Percentiles rank a stretch among this genome's conserved stretches.
Conservation (phyloP, 2,113 vertebrate genomes). For the Cynocephalus volans region DNA sequence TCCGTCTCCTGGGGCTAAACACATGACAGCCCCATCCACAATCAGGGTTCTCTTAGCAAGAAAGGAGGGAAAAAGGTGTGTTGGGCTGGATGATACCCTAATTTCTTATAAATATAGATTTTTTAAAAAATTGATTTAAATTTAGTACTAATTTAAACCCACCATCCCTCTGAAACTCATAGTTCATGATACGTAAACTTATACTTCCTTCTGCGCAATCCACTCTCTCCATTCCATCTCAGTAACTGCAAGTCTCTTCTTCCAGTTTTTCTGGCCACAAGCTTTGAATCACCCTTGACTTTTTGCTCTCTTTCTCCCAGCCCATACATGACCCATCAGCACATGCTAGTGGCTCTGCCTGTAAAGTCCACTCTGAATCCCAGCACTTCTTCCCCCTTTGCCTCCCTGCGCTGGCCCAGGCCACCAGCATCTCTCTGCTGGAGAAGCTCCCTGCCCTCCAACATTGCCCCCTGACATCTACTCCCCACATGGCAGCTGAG, state of each 20-base stretch:
- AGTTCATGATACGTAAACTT: not conserved
- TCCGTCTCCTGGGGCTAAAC: fast-evolving
- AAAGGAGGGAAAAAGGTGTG: not conserved
- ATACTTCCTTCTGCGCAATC: not conserved
- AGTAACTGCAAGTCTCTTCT: not conserved
- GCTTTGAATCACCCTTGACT: not conserved
- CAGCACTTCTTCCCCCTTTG: fast-evolving
- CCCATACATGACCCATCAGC: not conserved
- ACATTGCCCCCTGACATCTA: not conserved
- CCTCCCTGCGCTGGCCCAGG: fast-evolving
- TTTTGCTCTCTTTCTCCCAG: not conserved
- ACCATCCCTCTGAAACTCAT: not conserved
- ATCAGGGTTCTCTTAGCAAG: not conserved
- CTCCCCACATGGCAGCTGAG: not conserved
- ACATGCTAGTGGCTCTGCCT: not conserved
- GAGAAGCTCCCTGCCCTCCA: fast-evolving
- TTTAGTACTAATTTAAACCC: not conserved
- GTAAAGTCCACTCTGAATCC: no score
- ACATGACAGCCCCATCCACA: not conserved
- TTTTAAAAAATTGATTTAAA: conserved; percentile 18
- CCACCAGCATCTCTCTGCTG: not conserved
- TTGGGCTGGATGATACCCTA: not conserved
- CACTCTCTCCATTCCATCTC: not conserved
- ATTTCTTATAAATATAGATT: not conserved
- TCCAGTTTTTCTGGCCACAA: not conserved